A percentile compares a stretch with the other conserved stretches of the same genome.
These are phyloP conservation scores for Smittia sp. DNA, from an alignment of 2,888 invertebrate genomes.

Conservation along the genomic window DNA sequence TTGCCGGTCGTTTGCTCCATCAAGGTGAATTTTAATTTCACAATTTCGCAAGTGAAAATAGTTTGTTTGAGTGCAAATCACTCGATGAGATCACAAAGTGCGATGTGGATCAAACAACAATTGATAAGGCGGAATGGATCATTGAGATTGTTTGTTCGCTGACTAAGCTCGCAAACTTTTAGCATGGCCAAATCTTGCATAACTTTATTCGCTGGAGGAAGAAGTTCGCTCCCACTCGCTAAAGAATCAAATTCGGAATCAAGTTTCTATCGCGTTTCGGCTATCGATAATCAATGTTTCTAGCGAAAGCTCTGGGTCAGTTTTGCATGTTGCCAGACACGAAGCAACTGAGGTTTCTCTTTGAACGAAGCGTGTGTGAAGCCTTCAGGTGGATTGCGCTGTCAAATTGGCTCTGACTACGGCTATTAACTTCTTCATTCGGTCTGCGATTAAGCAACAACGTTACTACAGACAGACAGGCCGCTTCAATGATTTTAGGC, in stretches of 20 bases:
- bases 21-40: slow-evolving; percentile 33
- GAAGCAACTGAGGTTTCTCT: too few relatives aligned
- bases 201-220: too few relatives aligned
- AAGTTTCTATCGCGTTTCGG: neutral
- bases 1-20: slow-evolving; percentile 33
- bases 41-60: neutral
- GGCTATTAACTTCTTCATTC: neutral
- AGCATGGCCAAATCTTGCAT: neutral
- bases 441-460: neutral
- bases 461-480: slow-evolving; percentile 4
- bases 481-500: neutral
- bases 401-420: neutral
- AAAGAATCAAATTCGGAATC: slow-evolving; percentile 5
- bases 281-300: slow-evolving; percentile 14
- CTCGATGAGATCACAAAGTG: neutral
- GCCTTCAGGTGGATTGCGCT: neutral
- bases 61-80: neutral
- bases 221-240: neutral
- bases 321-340: too few relatives aligned
- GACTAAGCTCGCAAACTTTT: too few relatives aligned
- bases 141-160: too few relatives aligned
- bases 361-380: neutral
- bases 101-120: too few relatives aligned
- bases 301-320: neutral
- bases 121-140: neutral